phyloP scores from a whole-genome alignment of 2,113 vertebrate genomes.

The Erinaceus europaeus region DNA sequence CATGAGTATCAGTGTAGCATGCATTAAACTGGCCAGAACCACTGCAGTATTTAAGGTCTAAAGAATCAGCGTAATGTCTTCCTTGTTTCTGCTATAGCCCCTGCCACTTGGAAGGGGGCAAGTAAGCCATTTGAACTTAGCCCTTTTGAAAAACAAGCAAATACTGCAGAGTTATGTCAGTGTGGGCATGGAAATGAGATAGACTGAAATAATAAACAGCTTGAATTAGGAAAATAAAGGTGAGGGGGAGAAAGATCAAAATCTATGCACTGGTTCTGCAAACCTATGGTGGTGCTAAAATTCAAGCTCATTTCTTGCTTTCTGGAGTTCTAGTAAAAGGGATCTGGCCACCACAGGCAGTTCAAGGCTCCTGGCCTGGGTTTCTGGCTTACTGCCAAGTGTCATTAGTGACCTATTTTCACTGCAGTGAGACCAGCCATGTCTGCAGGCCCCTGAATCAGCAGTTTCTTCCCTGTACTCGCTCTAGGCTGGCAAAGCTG shows the following conservation, averaged over 20 bases:
- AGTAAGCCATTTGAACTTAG: neutral
- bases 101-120: neutral
- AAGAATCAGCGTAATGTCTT: neutral
- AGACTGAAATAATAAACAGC: slow-evolving; percentile 65
- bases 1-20: slow-evolving; percentile 23
- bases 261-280: slow-evolving; percentile 13
- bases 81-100: neutral
- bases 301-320: slow-evolving; percentile 70
- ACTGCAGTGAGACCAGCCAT: slow-evolving; percentile 72
- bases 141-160: slow-evolving; percentile 56
- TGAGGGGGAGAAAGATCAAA: slow-evolving; percentile 13
- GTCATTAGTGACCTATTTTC: slow-evolving; percentile 85
- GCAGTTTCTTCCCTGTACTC: slow-evolving; percentile 68
- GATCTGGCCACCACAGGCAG: slow-evolving; percentile 58
- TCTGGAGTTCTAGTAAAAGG: slow-evolving; percentile 60
- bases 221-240: slow-evolving; percentile 64
- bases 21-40: neutral
- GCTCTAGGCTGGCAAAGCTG: slow-evolving; percentile 44
- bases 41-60: neutral
- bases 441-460: slow-evolving; percentile 79
- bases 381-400: slow-evolving; percentile 74
- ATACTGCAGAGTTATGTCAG: slow-evolving; percentile 48
- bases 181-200: slow-evolving; percentile 62
- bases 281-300: slow-evolving; percentile 47
- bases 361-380: slow-evolving; percentile 67